Evolutionary conservation across 2,113 vertebrate species (phyloP).

Genomic region (Leptocoma aspasia): DNA sequence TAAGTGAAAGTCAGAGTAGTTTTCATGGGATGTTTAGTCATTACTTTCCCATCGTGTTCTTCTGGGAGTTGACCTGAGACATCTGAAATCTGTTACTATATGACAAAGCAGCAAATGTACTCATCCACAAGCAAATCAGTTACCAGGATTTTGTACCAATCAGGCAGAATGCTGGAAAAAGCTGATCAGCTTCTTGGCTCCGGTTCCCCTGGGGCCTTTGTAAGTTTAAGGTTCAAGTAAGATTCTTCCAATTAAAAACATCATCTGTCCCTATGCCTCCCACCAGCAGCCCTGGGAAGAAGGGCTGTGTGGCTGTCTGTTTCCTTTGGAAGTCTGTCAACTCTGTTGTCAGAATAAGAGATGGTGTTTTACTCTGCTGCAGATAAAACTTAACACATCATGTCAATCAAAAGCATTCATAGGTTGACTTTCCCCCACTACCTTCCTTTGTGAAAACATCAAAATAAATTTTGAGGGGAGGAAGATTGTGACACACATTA

Average conservation of each 20-base stretch:
- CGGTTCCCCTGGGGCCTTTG: fast-evolving
- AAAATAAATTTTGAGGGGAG: neutral
- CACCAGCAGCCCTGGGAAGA: neutral
- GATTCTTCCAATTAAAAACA: neutral
- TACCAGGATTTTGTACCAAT: neutral
- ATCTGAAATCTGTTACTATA: neutral
- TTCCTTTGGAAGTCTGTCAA: neutral
- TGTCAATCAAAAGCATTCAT: neutral
- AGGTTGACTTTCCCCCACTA: neutral
- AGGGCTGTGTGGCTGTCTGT: neutral
- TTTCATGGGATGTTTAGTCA: neutral
- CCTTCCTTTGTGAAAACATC: neutral
- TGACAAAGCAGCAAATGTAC: neutral
- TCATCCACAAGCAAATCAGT: neutral
- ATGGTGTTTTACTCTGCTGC: neutral
- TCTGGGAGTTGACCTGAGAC: neutral
- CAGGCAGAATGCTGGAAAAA: neutral
- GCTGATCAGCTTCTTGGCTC: neutral
- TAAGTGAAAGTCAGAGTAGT: neutral
- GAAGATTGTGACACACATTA: neutral
- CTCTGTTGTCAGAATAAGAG: neutral
- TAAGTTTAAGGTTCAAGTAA: neutral
- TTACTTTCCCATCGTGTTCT: neutral
- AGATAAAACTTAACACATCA: neutral
- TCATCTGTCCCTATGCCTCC: neutral